Evolutionary conservation across 2,797 vertebrate genomes (phyloP), one percentile per base, ranked within the genome.

Genomic region (Coendou prehensilis): DNA sequence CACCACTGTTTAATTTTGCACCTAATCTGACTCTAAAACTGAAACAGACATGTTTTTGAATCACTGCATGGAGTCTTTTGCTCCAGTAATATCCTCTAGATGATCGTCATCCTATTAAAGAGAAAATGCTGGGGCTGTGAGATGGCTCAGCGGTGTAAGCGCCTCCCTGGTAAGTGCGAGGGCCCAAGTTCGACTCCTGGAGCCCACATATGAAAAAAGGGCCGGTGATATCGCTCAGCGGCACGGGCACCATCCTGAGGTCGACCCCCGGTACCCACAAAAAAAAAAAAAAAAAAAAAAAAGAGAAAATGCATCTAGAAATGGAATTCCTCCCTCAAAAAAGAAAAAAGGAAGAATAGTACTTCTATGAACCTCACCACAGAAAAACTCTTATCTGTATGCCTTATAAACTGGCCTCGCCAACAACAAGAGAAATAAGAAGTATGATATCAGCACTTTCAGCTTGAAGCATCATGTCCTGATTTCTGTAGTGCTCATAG

Each of bases 381-480:
- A 73, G 50, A 88, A 91, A 80, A 93, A 6, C 26, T 88, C 28
- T 78, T 89, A 47, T 28, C 76, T 80, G 8, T 71, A 10, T 90
- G 92, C 30, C 90, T 85, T 80, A 33, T n/a, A 87, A 92, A 75
- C 14, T 26, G 17, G 10, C 61, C 54, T 41, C 73, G 37, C 41
- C 17, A 89, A 78, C 8, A 81, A 5, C 61, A 87, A 84, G 64
- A 85, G 9, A 85, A 76, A 85, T 33, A 45, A 69, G 93, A 93
- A 84, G 23, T 7, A 57, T 1, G n/a, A 7, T 26, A 20, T 87
- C 82, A 85, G 37, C 50, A 71, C 10, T 91, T 85, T 61, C 9
- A 61, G 92, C 47, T 78, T 93, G 20, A 69, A 28, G 37, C 28
- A 13, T 87, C 71, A 47, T 37, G 63, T 73, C 76, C 30, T 28